A percentile compares a stretch with the other conserved stretches of the same genome.
phyloP scores from a whole-genome alignment of 2,797 vertebrate species.

The Falco concolor region DNA sequence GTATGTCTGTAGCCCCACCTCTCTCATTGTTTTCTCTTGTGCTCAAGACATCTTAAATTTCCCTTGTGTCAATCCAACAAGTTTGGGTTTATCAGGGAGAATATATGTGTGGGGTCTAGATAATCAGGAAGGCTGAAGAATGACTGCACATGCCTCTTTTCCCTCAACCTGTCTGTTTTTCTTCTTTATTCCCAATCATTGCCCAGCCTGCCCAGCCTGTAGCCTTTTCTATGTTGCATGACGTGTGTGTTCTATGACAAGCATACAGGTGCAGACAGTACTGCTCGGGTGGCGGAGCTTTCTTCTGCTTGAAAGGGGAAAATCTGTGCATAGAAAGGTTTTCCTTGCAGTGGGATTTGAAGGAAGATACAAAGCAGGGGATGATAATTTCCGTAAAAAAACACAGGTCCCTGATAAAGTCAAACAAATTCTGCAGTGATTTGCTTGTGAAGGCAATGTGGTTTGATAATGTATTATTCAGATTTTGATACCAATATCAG shows the following conservation, averaged over 20 bases:
- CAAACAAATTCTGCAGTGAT: neutral
- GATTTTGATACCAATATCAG: neutral
- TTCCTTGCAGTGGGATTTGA: neutral
- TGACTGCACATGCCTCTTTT: neutral
- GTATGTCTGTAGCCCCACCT: neutral
- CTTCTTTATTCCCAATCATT: neutral
- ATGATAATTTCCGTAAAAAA: neutral
- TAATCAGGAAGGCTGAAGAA: neutral
- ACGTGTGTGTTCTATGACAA: neutral
- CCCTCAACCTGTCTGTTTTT: neutral
- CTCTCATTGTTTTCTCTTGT: neutral
- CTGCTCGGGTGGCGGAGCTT: neutral
- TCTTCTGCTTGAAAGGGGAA: neutral
- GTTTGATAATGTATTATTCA: neutral
- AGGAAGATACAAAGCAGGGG: neutral
- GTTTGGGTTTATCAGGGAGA: neutral
- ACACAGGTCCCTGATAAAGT: neutral
- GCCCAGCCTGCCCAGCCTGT: neutral
- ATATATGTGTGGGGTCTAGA: neutral
- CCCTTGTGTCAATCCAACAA: neutral
- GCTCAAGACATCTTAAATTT: neutral
- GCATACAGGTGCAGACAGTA: neutral
- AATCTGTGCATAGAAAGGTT: neutral
- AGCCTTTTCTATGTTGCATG: neutral
- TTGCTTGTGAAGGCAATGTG: neutral